Base-by-base conservation (phyloP, 1,140 invertebrate species). In the Microplitis mediator region DNA sequence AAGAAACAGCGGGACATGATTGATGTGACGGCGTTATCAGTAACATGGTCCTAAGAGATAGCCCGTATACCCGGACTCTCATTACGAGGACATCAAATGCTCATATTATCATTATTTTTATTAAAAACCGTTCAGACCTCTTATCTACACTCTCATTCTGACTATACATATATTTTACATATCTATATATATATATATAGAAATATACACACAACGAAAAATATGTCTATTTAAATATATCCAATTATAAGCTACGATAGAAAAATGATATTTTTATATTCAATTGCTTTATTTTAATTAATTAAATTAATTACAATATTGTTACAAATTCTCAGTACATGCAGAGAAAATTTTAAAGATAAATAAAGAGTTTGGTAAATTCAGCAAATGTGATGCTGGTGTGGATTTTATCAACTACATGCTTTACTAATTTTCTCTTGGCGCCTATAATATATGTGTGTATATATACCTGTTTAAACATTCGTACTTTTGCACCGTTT, bases 81-180 rank as follows among this genome's bases (percentile, higher is more conserved):
- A 85, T 87, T 86, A 85, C 81, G 78, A 75, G 75, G 79, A 87
- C 84, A 86, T 75, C 79, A 81, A 84, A 86, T 87, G 84, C 85
- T 86, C 84, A 84, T 84, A 86, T 85, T 84, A 86, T 85, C 83
- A 81, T 83, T 82, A 85, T 85, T 85, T 82, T 85, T 85, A 85
- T 86, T 85, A 84, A 82, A 82, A 79, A 84, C 80, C 78, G 73
- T 75, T 77, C 72, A 76, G 72, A 61, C 62, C 70, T 71, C 52
- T 75, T 75, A 73, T 73, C 32, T 52, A 14, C 35, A 54, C 23
- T 13, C 4, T 13, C 31, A 50, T 16, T 11, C 16, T 67, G 73
- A 35, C 23, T 4, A 34, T 32, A 65, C 39, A 75, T 66, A 62
- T 14, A n/a, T 66, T 51, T 23, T 23, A 23, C 23, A 23, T 61